Evolutionary conservation across 2,113 vertebrate genomes (phyloP).

Genomic region (Semicossyphus pulcher): DNA sequence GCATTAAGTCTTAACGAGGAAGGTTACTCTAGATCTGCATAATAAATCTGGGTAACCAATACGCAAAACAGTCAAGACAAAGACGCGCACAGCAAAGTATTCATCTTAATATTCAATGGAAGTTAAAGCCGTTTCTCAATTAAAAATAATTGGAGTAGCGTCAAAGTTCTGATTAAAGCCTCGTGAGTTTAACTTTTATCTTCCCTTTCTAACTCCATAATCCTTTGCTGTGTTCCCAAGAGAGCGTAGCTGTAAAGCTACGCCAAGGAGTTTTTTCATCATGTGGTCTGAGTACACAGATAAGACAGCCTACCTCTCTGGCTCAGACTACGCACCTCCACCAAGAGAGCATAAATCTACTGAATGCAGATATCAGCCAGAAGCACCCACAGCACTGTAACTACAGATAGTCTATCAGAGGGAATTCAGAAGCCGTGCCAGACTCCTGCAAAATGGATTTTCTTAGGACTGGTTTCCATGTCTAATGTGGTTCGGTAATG

Average conservation of each 20-base stretch:
- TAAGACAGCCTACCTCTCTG: constrained; percentile 51
- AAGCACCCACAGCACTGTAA: constrained; percentile 36
- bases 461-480: constrained; percentile 42
- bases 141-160: constrained; percentile 27
- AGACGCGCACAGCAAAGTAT: constrained; percentile 39
- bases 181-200: constrained; percentile 38
- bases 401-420: constrained; percentile 39
- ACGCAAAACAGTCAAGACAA: constrained; percentile 60
- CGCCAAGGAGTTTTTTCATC: constrained; percentile 48
- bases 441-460: constrained; percentile 47
- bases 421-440: constrained; percentile 42
- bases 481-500: constrained; percentile 61
- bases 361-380: constrained; percentile 48
- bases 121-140: constrained; percentile 16
- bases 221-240: constrained; percentile 1
- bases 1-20: constrained; percentile 80
- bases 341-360: constrained; percentile 40
- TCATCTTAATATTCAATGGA: constrained; percentile 43
- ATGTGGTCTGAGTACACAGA: constrained; percentile 45
- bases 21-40: constrained; percentile 78
- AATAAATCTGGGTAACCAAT: constrained; percentile 67
- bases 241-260: constrained; percentile 19
- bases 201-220: constrained; percentile 35
- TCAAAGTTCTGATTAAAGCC: constrained; percentile 33
- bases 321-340: constrained; percentile 30